A percentile compares a stretch with the other conserved stretches of the same genome.
phyloP scores from a whole-genome alignment of 2,888 invertebrate species.

The Nowickia ferox region DNA sequence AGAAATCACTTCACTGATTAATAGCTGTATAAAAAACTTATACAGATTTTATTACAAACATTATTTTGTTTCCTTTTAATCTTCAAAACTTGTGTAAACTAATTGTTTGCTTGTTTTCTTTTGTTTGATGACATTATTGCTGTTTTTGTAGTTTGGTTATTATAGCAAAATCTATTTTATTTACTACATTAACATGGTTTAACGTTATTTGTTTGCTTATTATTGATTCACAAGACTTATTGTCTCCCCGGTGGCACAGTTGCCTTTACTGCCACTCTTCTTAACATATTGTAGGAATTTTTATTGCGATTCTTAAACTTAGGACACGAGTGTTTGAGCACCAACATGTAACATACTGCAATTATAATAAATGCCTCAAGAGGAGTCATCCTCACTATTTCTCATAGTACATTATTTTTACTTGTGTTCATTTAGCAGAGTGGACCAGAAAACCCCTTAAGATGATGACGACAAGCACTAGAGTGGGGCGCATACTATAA shows the following conservation, averaged over 20 bases:
- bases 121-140: not conserved
- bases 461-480: slow-evolving; percentile 39
- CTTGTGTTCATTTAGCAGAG: not conserved
- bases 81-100: not conserved
- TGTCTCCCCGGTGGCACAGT: too few relatives aligned
- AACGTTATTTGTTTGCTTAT: not conserved
- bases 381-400: not conserved
- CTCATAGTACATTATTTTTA: not conserved
- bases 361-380: not conserved
- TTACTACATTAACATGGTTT: slow-evolving; percentile 1
- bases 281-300: slow-evolving; percentile 4
- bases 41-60: slow-evolving; percentile 34
- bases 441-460: not conserved
- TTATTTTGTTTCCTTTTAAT: slow-evolving; percentile 4
- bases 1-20: slow-evolving; percentile 8
- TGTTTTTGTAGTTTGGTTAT: slow-evolving; percentile 1
- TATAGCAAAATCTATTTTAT: slow-evolving; percentile 3
- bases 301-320: not conserved
- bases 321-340: not conserved
- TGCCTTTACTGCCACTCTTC: not conserved
- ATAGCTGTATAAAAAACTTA: slow-evolving; percentile 33
- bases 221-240: not conserved
- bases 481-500: slow-evolving; percentile 50
- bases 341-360: slow-evolving; percentile 17
- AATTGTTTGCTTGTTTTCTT: slow-evolving; percentile 18